Evolutionary conservation across 2,797 vertebrate genomes (phyloP), one percentile per base, ranked within the genome.

Genomic region (Chromis chromis): DNA sequence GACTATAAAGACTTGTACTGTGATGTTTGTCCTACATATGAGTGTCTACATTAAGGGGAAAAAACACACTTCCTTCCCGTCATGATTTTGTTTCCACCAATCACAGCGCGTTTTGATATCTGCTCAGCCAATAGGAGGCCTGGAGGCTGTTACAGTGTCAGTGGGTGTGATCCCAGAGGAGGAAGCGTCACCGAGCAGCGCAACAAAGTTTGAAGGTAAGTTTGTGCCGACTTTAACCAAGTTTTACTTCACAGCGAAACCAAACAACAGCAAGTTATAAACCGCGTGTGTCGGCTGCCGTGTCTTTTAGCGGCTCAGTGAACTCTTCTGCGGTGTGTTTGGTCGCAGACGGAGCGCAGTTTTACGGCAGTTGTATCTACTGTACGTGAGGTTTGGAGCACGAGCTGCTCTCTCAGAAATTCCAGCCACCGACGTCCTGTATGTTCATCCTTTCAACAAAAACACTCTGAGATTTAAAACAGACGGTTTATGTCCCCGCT

Each of bases 201-300:
- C 74, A 78, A 67, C 31, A 86, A 90, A 90, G 86, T 93, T 93
- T 80, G 54, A 39, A 82, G 90, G 91, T 93, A 88, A 91, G 90
- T 91, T 80, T 81, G 21, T 59, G 4, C 19, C 46, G 12, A 74
- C 27, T 53, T 70, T 78, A 62, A 62, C 11, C 2, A 71, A 61
- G 16, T 19, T 59, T 74, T 46, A 57, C n/a, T 50, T 49, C 4
- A 28, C 50, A 16, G 7, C 2, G 7, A 65, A 11, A 16, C 2
- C 16, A n/a, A 56, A 52, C 1, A 46, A 9, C 2, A 4, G 8
- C 6, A n/a, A 4, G 0, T 10, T 28, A 36, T 1, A 42, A 22
- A 28, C 11, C 13, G 0, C 0, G 7, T 16, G 1, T 4, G 25
- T 5, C 1, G 7, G 5, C 14, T 3, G 7, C 13, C 0, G 14